Evolutionary conservation across 2,113 vertebrate genomes (phyloP), one percentile per base, ranked within the genome.

Genomic region (Clinocottus analis): DNA sequence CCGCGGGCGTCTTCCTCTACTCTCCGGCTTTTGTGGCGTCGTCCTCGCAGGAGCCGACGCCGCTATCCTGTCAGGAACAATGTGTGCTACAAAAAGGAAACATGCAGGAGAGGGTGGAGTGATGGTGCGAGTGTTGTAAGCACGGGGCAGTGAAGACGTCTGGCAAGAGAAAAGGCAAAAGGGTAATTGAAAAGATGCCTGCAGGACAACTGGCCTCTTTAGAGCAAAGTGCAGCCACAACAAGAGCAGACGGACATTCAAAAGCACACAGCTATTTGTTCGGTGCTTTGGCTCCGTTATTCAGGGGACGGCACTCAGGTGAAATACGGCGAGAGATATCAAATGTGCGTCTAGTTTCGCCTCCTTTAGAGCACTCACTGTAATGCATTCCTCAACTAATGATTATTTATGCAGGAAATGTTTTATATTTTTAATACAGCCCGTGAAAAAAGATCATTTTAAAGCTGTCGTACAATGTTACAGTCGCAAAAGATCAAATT

Each of bases 171-270:
- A 47, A 27, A 25, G 13, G 53, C 39, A 55, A 37, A 16, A 23
- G 25, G 14, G 66, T 43, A 63, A 58, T 35, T 77, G 43, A 85
- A 79, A 75, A 60, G 66, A 80, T 67, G 72, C 68, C 86, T 37
- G 58, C 56, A 62, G 75, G 85, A 80, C 58, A 88, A 7, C 10
- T 11, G 49, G 51, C 69, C 43, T 72, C 75, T 89, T 81, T 43
- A 75, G 75, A 71, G 68, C 69, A 64, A 83, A 84, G 87, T 85
- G 82, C 70, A 83, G 79, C 31, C 47, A 33, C n/a, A 45, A 67
- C 29, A 78, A 77, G 19, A 69, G 49, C 62, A 31, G 76, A 60
- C 56, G 27, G 53, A 60, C 75, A 62, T 73, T 61, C 33, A 56
- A 69, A 69, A 75, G 58, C 70, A 64, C 56, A 77, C 27, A 72